Conservation (phyloP, 2,888 invertebrate species). For the Catocala sponsa region DNA sequence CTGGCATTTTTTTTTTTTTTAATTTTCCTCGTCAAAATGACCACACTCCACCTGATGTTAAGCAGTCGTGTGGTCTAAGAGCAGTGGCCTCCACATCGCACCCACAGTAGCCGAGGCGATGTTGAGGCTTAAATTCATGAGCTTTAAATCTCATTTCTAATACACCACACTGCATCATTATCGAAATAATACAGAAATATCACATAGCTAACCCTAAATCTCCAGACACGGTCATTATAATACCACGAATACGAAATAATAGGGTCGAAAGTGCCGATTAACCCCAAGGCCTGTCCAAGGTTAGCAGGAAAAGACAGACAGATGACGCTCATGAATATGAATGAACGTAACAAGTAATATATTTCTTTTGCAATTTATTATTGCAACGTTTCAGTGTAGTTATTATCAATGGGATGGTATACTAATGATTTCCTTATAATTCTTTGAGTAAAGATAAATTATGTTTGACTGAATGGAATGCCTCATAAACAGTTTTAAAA, state of each 20-base stretch:
- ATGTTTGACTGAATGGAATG: too few relatives aligned
- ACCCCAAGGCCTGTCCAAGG: conserved; percentile 32
- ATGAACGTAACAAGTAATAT: conserved; percentile 33
- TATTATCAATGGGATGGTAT: background rate
- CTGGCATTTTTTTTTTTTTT: too few relatives aligned
- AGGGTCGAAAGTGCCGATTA: conserved; percentile 38
- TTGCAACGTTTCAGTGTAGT: conserved; percentile 21
- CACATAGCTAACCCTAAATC: background rate
- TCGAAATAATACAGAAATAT: background rate
- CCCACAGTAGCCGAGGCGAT: too few relatives aligned
- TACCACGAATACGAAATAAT: conserved; percentile 17
- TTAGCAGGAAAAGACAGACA: conserved; percentile 39
- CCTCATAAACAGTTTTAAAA: too few relatives aligned
- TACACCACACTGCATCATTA: too few relatives aligned
- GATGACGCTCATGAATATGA: conserved; percentile 45
- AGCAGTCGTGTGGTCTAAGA: too few relatives aligned
- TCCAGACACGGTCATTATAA: background rate
- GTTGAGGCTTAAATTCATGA: too few relatives aligned
- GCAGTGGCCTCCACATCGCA: too few relatives aligned
- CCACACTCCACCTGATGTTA: too few relatives aligned
- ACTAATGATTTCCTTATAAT: conserved; percentile 8
- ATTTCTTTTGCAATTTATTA: conserved; percentile 27
- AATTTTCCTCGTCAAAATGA: too few relatives aligned
- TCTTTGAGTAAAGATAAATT: background rate
- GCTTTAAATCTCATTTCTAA: too few relatives aligned